phyloP scores from a whole-genome alignment of 1,140 invertebrate species.

The Harpegnathos saltator region DNA sequence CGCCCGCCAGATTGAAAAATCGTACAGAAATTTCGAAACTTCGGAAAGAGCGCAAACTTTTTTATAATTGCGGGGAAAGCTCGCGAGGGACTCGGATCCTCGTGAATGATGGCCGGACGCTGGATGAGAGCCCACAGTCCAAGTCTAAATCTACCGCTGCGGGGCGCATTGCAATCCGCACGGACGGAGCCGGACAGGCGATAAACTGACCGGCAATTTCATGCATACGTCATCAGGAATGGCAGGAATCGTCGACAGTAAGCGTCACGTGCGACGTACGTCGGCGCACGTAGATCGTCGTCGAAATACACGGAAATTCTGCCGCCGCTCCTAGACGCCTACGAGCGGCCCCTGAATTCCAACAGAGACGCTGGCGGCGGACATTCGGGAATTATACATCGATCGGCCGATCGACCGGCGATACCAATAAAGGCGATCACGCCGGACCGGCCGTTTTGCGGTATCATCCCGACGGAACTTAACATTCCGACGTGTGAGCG shows the following conservation, averaged over 20 bases:
- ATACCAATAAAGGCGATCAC: slow-evolving; percentile 38
- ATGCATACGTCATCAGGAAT: slow-evolving; percentile 72
- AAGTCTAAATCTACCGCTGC: slow-evolving; percentile 21
- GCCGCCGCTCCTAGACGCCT: slow-evolving; percentile 46
- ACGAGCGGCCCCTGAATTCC: slow-evolving; percentile 55
- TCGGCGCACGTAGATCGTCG: slow-evolving; percentile 65
- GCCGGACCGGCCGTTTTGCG: neutral
- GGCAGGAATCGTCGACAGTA: slow-evolving; percentile 55
- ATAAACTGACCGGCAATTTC: slow-evolving; percentile 70
- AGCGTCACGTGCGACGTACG: slow-evolving; percentile 67
- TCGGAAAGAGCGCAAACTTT: no score
- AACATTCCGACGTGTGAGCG: neutral
- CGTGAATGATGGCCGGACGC: neutral
- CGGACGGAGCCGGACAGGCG: slow-evolving; percentile 29
- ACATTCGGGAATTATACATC: slow-evolving; percentile 63
- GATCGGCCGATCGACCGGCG: slow-evolving; percentile 57
- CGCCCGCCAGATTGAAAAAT: no score
- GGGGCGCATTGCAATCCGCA: slow-evolving; percentile 56
- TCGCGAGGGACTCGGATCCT: neutral
- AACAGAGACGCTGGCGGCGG: slow-evolving; percentile 25
- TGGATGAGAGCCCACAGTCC: neutral
- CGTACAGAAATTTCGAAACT: no score
- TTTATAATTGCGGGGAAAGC: no score
- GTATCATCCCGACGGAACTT: slow-evolving; percentile 23
- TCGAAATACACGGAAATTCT: slow-evolving; percentile 71